phyloP scores from a whole-genome alignment of 2,888 invertebrate species.

The Ecliptopera silaceata region DNA sequence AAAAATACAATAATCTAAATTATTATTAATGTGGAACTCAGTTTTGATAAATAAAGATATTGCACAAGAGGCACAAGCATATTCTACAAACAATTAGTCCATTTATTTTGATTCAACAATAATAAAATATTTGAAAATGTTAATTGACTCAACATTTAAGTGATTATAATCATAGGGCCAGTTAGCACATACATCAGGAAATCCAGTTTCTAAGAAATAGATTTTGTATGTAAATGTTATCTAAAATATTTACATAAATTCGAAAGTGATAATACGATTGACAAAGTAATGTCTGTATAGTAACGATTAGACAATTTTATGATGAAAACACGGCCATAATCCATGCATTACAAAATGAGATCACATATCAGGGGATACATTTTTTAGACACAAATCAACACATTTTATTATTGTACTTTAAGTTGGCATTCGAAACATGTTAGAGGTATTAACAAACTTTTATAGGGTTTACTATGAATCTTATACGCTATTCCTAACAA shows the following conservation, averaged over 20 bases:
- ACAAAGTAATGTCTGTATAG: conserved; percentile 54
- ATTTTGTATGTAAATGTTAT: conserved; percentile 63
- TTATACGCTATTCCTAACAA: conserved; percentile 58
- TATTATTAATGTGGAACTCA: conserved; percentile 46
- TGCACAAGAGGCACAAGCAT: conserved; percentile 65
- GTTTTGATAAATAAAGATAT: conserved; percentile 38
- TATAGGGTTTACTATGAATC: conserved; percentile 42
- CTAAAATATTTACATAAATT: conserved; percentile 72
- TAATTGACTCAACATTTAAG: conserved; percentile 70
- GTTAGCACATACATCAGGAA: conserved; percentile 46
- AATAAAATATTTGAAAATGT: conserved; percentile 65
- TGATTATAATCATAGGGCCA: conserved; percentile 47
- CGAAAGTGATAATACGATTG: conserved; percentile 62
- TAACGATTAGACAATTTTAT: conserved; percentile 50
- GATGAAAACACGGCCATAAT: conserved; percentile 56
- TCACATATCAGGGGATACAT: conserved; percentile 73
- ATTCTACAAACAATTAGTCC: conserved; percentile 54
- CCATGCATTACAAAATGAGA: conserved; percentile 69
- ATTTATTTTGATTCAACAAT: conserved; percentile 53
- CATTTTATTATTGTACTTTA: conserved; percentile 72
- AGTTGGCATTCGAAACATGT: conserved; percentile 75
- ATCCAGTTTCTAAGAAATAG: conserved; percentile 41
- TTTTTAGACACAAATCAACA: conserved; percentile 67
- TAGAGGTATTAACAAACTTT: conserved; percentile 54
- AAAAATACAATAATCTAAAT: conserved; percentile 20